Base-by-base conservation (phyloP, 2,888 invertebrate genomes). In the Tubulanus polymorphus region DNA sequence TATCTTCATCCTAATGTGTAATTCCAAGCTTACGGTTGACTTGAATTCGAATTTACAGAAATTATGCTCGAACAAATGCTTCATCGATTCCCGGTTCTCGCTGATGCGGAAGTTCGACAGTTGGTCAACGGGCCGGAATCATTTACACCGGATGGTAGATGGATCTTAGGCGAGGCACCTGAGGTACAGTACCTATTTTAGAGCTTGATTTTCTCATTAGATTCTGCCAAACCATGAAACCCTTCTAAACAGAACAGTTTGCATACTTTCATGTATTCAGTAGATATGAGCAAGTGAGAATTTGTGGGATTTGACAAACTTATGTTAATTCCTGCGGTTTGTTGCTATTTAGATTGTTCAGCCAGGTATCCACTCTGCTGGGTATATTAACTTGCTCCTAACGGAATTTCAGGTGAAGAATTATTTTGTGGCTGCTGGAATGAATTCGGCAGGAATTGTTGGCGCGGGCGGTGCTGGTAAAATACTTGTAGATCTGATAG, bases 71-170 rank as follows among this genome's bases (percentile, higher is more conserved):
- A 93, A 65, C 87, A 92, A 73, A 82, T 95, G 66, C 81, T 96
- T 37, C 85, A 87, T 63, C 85, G 96, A 26, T 87, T 93, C 57
- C 96, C 97, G 0, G 80, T 83, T 48, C 83, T 97, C 51, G 86
- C 85, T 28, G 83, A 86, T 47, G 89, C 90, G 0, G 83, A 85
- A 8, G 83, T 94, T 18, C 88, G 92, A 66, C 86, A 87, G 61
- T 82, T 97, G 15, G 88, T 88, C 68, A 93, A 93, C 73, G 90
- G 91, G 0, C 88, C 94, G 0, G 96, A 96, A 80, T 91, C 91
- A 1, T 97, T 96, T 81, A 93, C 95, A 3, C 95, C 97, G 0
- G 97, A 99, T 76, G 93, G 93, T 78, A 91, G 90, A 74, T 93
- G 93, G 90, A 90, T 96, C 53, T 84, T 97, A 1, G 97, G 97